These are phyloP conservation scores for Falco columbarius DNA, from an alignment of 2,797 vertebrate species.

Conservation along the genomic window DNA sequence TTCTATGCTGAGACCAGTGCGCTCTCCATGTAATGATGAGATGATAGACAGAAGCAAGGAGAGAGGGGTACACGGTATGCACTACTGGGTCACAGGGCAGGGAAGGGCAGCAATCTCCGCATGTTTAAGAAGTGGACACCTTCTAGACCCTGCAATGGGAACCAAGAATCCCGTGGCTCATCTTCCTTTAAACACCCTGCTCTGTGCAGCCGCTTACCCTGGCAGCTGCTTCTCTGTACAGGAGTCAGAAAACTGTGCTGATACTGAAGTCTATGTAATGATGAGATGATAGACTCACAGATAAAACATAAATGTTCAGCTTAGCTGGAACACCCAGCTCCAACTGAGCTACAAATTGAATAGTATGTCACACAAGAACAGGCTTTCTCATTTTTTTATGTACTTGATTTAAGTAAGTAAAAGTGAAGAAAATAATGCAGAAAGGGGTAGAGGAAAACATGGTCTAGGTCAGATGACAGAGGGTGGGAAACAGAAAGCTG, in stretches of 20 bases:
- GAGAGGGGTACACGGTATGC: background rate
- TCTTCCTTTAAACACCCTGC: background rate
- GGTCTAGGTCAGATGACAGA: background rate
- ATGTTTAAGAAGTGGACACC: background rate
- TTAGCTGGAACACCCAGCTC: background rate
- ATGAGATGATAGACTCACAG: background rate
- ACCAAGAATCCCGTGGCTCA: background rate
- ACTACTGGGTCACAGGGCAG: background rate
- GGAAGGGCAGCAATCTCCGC: background rate
- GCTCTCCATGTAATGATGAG: background rate
- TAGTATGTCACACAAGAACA: background rate
- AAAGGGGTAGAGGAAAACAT: background rate
- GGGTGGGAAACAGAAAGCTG: background rate
- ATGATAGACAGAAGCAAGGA: background rate
- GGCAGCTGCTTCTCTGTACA: background rate
- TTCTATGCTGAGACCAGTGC: background rate
- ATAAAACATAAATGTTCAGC: background rate
- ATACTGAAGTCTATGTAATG: background rate
- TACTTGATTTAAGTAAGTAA: background rate
- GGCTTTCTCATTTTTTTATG: background rate
- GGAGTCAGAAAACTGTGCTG: background rate
- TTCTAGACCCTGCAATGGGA: background rate
- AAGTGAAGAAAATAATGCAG: background rate
- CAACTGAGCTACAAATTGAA: background rate
- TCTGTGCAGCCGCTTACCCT: background rate